Conservation (phyloP, 2,797 vertebrate species). For the Hypotaenidia philippensis region DNA sequence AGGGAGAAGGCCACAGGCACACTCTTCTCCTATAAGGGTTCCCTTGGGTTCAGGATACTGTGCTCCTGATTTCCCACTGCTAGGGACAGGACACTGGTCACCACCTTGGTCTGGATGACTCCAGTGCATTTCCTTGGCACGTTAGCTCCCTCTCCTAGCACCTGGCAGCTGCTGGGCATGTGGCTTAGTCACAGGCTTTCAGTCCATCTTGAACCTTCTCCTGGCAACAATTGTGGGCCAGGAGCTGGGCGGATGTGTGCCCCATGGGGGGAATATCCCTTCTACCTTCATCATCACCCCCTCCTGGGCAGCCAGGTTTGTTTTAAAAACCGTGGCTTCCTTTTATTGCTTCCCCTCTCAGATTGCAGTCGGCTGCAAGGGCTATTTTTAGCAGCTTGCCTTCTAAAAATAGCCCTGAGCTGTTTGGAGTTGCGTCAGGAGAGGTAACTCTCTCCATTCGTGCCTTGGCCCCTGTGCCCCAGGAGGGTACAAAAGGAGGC, state of each 20-base stretch:
- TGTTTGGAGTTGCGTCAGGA: conserved; percentile 71
- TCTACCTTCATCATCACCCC: conserved; percentile 30
- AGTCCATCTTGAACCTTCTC: not conserved
- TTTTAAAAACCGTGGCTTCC: conserved; percentile 71
- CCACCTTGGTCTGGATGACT: not conserved
- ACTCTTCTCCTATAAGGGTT: not conserved
- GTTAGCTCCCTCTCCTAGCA: not conserved
- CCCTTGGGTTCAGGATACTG: not conserved
- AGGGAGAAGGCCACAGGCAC: not conserved
- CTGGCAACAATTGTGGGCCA: not conserved
- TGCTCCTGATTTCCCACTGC: not conserved
- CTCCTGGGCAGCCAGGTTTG: conserved; percentile 61
- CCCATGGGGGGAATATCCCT: not conserved
- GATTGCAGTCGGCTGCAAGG: conserved; percentile 59
- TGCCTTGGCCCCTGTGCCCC: conserved; percentile 27
- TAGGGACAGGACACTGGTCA: not conserved
- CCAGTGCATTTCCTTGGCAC: not conserved
- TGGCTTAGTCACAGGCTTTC: not conserved
- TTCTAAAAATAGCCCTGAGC: conserved; percentile 72
- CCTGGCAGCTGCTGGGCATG: rapidly evolving
- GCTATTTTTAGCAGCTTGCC: conserved; percentile 71
- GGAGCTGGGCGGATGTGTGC: not conserved
- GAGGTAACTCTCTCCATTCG: conserved; percentile 26
- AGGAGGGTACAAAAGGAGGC: conserved; percentile 71
- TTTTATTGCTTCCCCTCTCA: conserved; percentile 80